A percentile compares a stretch with the other conserved stretches of the same genome.
phyloP scores from a whole-genome alignment of 2,797 vertebrate genomes.

The Pseudopleuronectes americanus region DNA sequence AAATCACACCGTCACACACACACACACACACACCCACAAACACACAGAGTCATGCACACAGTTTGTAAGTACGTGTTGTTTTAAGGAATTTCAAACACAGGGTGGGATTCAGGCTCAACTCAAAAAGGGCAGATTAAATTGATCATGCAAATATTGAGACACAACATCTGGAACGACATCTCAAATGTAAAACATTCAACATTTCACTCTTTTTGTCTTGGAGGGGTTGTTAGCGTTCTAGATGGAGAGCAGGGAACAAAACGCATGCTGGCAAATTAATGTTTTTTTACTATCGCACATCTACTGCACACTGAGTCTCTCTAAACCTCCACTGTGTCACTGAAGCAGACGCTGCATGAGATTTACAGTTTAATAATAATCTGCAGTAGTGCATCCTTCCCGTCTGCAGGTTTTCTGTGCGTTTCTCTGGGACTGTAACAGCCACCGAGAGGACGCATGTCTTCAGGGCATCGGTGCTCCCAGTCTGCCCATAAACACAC shows the following conservation, averaged over 20 bases:
- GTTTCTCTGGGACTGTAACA: slow-evolving; percentile 25
- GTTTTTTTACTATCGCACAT: slow-evolving; percentile 19
- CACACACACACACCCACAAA: too few relatives aligned
- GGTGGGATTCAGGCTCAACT: slow-evolving; percentile 42
- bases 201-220: slow-evolving; percentile 3
- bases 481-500: slow-evolving; percentile 35
- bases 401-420: slow-evolving; percentile 7
- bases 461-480: slow-evolving; percentile 26
- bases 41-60: slow-evolving; percentile 20
- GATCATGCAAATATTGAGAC: slow-evolving; percentile 55
- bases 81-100: slow-evolving; percentile 41
- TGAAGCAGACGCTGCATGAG: slow-evolving; percentile 18
- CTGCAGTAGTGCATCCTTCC: slow-evolving; percentile 4
- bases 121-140: slow-evolving; percentile 31
- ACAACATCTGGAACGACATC: not conserved
- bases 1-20: not conserved
- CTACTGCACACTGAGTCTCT: not conserved
- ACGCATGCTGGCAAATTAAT: slow-evolving; percentile 22
- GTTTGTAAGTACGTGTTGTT: slow-evolving; percentile 29
- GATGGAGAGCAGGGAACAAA: slow-evolving; percentile 4
- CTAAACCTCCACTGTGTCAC: slow-evolving; percentile 6
- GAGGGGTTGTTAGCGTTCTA: slow-evolving; percentile 2
- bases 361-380: slow-evolving; percentile 56
- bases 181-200: slow-evolving; percentile 7
- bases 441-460: slow-evolving; percentile 5